phyloP scores from a whole-genome alignment of 2,113 vertebrate species.

The Toxostoma redivivum region DNA sequence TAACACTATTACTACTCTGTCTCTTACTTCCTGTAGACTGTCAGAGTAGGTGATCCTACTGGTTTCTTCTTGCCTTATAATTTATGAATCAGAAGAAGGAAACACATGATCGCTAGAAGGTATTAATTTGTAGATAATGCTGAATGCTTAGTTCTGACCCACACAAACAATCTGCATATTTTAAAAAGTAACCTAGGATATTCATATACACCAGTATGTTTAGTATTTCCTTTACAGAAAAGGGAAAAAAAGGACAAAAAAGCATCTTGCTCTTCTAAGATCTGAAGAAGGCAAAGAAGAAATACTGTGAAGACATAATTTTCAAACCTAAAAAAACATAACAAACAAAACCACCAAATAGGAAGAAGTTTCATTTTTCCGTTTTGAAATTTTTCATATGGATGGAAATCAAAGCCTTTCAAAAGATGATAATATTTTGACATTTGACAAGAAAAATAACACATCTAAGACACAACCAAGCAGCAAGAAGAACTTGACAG shows the following conservation, averaged over 20 bases:
- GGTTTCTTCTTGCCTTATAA: conserved; percentile 28
- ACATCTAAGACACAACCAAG: background rate
- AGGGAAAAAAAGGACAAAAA: fast-evolving
- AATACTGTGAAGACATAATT: background rate
- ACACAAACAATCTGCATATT: background rate
- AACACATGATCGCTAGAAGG: background rate
- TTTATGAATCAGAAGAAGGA: conserved; percentile 60
- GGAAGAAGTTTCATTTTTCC: background rate
- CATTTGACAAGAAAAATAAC: background rate
- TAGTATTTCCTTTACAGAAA: background rate
- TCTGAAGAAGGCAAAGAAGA: background rate
- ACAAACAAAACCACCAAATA: background rate
- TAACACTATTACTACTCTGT: background rate
- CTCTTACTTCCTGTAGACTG: background rate
- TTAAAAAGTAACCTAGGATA: background rate
- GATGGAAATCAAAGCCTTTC: background rate
- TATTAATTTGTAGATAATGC: conserved; percentile 46
- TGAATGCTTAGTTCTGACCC: conserved; percentile 18
- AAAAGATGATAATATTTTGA: background rate
- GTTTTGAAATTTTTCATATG: background rate
- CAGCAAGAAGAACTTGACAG: background rate
- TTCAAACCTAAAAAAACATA: background rate
- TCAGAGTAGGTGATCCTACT: background rate
- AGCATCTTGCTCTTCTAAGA: background rate
- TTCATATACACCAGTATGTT: background rate